phyloP scores from a whole-genome alignment of 2,113 vertebrate genomes.

The Macquaria ambigua region DNA sequence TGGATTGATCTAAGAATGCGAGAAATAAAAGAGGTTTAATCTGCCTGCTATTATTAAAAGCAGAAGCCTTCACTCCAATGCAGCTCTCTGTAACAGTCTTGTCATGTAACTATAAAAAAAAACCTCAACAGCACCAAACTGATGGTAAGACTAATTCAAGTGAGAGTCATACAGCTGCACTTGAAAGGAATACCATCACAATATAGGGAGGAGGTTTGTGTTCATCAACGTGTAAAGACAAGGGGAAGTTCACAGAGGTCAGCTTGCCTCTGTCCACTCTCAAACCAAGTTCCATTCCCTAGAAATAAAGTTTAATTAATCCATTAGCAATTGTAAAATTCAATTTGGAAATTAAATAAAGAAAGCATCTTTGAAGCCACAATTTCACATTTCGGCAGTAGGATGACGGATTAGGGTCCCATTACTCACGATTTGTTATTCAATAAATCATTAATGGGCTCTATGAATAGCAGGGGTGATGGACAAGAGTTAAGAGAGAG shows the following conservation, averaged over 20 bases:
- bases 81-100: constrained; percentile 29
- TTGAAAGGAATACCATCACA: constrained; percentile 8
- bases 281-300: constrained; percentile 28
- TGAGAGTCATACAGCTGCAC: constrained; percentile 13
- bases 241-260: constrained; percentile 33
- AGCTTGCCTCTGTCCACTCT: constrained; percentile 7
- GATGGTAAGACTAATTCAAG: constrained; percentile 14
- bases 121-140: not conserved
- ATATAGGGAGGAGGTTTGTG: not conserved
- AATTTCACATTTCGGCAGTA: constrained; percentile 48
- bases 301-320: constrained; percentile 67
- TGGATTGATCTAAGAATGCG: constrained; percentile 77
- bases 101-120: constrained; percentile 21
- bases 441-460: constrained; percentile 87
- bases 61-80: constrained; percentile 41
- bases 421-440: constrained; percentile 85
- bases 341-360: constrained; percentile 76
- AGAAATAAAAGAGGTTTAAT: constrained; percentile 80
- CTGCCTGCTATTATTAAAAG: constrained; percentile 71
- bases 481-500: constrained; percentile 69
- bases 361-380: constrained; percentile 59
- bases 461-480: constrained; percentile 82
- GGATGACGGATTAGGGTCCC: constrained; percentile 79
- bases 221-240: not conserved
- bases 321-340: constrained; percentile 72